Evolutionary conservation across 2,888 invertebrate genomes (phyloP), one percentile per base, ranked within the genome.

Genomic region (Drosophila phalerata): DNA sequence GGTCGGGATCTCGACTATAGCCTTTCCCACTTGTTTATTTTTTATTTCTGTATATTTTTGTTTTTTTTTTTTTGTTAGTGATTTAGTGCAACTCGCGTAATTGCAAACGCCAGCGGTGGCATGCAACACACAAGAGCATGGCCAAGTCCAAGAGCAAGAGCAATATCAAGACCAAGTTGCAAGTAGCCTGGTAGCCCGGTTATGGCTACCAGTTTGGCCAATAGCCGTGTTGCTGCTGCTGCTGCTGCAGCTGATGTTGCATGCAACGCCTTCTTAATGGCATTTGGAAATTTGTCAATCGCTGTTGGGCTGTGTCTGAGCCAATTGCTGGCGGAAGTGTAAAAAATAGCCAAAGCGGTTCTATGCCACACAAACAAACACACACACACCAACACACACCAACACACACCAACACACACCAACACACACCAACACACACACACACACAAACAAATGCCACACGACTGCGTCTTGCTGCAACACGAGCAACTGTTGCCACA

Each of bases 211-310:
- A 77, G 68, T 77, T 83, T 66, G 53, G 52, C 57, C 45, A 10
- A 8, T 28, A 17, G 38, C 4, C 17, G 40, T 40, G 83, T 71
- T 69, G 43, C 57, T 58, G 40, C 11, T 34, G 43, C 11, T 56
- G 63, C 53, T 69, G 48, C 13, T 45, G 48, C 51, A 53, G 30
- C 38, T 28, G 53, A 47, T 63, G 73, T 73, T 71, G 77, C 81
- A 83, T 88, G 88, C 83, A 87, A 85, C 88, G 84, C 84, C 88
- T 88, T 74, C 72, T 85, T 88, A 88, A 88, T 85, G 81, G 85
- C 87, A 84, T 79, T 86, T 86, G 78, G 85, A 88, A 86, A 85
- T 85, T 85, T 85, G 88, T 85, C 85, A 85, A 85, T 88, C 77
- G 88, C 73, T 85, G 70, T 75, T 84, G 81, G 84, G 77, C 77